phyloP scores from a whole-genome alignment of 1,140 invertebrate species.

The Melanaphis sacchari region DNA sequence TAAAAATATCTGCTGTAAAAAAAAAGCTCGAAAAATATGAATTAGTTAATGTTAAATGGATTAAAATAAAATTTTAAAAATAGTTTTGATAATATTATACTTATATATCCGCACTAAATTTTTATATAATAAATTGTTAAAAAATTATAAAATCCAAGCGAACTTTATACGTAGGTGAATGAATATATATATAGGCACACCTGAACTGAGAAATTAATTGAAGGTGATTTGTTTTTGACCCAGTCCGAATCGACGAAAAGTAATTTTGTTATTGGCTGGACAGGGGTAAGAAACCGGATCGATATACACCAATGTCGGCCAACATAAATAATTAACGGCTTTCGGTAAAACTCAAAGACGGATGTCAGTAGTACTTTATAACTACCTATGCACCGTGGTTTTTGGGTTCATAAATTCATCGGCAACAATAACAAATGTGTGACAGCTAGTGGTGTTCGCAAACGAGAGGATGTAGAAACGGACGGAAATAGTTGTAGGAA shows the following conservation, averaged over 20 bases:
- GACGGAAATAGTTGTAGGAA: neutral
- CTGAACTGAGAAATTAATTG: neutral
- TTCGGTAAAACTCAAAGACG: neutral
- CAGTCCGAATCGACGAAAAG: no score
- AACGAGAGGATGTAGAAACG: neutral
- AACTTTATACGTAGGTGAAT: neutral
- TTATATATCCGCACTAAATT: no score
- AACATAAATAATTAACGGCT: slow-evolving; percentile 46
- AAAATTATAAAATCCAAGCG: neutral
- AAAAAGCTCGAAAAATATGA: neutral
- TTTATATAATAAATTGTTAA: no score
- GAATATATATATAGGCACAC: neutral
- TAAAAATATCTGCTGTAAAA: neutral
- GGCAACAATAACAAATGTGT: slow-evolving; percentile 1
- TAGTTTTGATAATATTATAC: neutral
- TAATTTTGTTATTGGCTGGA: neutral
- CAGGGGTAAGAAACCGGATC: neutral
- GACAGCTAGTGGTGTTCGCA: neutral
- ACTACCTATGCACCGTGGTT: neutral
- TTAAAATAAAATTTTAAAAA: neutral
- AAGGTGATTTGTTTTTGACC: neutral
- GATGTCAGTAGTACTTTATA: neutral
- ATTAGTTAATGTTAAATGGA: neutral
- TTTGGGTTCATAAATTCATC: neutral
- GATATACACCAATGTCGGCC: neutral